Evolutionary conservation across 1,140 invertebrate genomes (phyloP).

Genomic region (Polypedilum pembai): DNA sequence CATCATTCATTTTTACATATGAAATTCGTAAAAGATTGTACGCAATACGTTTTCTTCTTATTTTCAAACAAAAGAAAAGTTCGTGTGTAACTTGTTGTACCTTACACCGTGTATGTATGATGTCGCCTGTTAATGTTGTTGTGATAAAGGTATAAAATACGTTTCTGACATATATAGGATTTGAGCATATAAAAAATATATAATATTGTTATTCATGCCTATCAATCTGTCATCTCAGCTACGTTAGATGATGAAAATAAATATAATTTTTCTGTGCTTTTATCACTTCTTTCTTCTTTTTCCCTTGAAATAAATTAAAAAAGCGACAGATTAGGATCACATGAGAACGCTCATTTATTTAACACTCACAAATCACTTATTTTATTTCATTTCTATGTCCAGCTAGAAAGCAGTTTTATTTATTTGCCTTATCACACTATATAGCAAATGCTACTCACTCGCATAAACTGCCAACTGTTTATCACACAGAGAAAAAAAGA

Average conservation of each 20-base stretch:
- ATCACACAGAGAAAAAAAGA: neutral
- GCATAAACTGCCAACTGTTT: neutral
- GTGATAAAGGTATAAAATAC: neutral
- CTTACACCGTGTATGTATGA: neutral
- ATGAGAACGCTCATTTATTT: too few relatives aligned
- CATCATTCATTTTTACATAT: neutral
- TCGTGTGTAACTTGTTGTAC: neutral
- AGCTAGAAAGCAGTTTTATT: neutral
- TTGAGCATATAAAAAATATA: neutral
- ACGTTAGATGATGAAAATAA: conserved; percentile 7
- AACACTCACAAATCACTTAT: too few relatives aligned
- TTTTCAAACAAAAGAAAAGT: too few relatives aligned
- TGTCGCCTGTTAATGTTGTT: neutral
- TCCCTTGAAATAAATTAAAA: too few relatives aligned
- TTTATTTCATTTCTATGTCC: too few relatives aligned
- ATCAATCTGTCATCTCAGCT: neutral
- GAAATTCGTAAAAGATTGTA: neutral
- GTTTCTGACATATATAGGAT: neutral
- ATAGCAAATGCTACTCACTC: neutral
- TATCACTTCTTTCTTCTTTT: too few relatives aligned
- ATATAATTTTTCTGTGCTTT: too few relatives aligned
- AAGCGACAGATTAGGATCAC: too few relatives aligned
- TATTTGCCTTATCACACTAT: neutral
- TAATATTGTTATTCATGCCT: neutral
- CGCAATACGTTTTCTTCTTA: neutral